Evolutionary conservation across 2,113 vertebrate species (phyloP).

Genomic region (Pica pica): DNA sequence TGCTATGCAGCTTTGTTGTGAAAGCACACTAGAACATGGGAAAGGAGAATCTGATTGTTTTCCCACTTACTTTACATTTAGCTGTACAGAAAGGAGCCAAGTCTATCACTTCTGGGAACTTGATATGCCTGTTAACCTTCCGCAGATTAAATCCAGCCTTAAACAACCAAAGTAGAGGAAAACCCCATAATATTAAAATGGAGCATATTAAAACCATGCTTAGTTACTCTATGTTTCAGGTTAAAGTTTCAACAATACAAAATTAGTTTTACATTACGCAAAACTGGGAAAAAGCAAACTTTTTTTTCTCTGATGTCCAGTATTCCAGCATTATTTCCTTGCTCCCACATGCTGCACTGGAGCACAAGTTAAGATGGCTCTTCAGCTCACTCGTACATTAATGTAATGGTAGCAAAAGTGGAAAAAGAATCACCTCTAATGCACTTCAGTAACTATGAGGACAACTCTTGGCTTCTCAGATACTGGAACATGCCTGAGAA

Average conservation of each 20-base stretch:
- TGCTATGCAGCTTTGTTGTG: not conserved
- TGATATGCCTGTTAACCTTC: conserved; percentile 91
- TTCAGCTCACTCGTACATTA: not conserved
- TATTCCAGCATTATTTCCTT: not conserved
- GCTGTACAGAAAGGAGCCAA: conserved; percentile 89
- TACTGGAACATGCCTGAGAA: not conserved
- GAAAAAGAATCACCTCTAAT: not conserved
- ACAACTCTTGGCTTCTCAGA: not conserved
- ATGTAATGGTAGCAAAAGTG: not conserved
- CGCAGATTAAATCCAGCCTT: conserved; percentile 89
- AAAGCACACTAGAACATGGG: not conserved
- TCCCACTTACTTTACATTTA: conserved; percentile 87
- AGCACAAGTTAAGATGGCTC: not conserved
- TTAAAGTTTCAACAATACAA: not conserved
- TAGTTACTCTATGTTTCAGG: not conserved
- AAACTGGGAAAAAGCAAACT: not conserved
- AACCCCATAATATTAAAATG: not conserved
- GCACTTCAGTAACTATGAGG: not conserved
- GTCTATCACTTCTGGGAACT: conserved; percentile 90
- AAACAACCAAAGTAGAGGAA: conserved; percentile 1
- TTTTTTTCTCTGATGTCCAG: not conserved
- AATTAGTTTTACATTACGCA: not conserved
- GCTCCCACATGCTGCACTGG: not conserved
- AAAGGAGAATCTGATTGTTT: not conserved
- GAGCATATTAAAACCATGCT: not conserved